phyloP scores from a whole-genome alignment of 2,888 invertebrate species.

The Cheilosia impressa region DNA sequence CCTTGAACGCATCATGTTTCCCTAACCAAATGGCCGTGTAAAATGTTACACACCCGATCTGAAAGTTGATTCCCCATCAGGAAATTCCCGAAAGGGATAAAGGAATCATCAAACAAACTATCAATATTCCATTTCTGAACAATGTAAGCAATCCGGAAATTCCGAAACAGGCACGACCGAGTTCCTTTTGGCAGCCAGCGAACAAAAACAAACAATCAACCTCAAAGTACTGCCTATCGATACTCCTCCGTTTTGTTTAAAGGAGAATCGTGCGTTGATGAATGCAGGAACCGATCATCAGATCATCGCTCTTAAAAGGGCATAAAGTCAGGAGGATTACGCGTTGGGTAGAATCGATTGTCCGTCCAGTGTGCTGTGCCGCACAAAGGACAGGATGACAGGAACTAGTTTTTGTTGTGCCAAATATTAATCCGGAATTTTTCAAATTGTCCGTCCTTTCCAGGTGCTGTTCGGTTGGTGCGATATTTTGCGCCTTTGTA shows the following conservation, averaged over 20 bases:
- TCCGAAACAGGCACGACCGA: constrained; percentile 63
- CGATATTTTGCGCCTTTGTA: background rate
- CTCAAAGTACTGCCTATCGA: constrained; percentile 66
- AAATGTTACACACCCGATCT: constrained; percentile 19
- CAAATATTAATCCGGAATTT: constrained; percentile 55
- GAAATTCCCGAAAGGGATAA: constrained; percentile 10
- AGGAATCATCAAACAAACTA: constrained; percentile 45
- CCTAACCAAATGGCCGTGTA: constrained; percentile 15
- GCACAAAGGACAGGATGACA: constrained; percentile 58
- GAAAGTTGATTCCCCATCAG: background rate
- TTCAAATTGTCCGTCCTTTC: constrained; percentile 25
- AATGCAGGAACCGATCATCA: constrained; percentile 65
- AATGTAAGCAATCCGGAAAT: constrained; percentile 63
- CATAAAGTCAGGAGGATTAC: constrained; percentile 71
- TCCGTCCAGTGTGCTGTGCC: constrained; percentile 23
- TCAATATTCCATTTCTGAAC: constrained; percentile 31
- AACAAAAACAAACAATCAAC: constrained; percentile 74
- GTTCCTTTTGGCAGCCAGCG: constrained; percentile 29
- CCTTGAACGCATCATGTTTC: constrained; percentile 46
- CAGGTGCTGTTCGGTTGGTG: background rate
- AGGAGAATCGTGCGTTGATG: constrained; percentile 59
- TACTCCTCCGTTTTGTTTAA: constrained; percentile 43
- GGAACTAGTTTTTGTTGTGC: constrained; percentile 66
- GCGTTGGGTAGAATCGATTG: constrained; percentile 62
- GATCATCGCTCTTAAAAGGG: constrained; percentile 64